Evolutionary conservation across 2,113 vertebrate genomes (phyloP).

Genomic region (Ictidomys tridecemlineatus): DNA sequence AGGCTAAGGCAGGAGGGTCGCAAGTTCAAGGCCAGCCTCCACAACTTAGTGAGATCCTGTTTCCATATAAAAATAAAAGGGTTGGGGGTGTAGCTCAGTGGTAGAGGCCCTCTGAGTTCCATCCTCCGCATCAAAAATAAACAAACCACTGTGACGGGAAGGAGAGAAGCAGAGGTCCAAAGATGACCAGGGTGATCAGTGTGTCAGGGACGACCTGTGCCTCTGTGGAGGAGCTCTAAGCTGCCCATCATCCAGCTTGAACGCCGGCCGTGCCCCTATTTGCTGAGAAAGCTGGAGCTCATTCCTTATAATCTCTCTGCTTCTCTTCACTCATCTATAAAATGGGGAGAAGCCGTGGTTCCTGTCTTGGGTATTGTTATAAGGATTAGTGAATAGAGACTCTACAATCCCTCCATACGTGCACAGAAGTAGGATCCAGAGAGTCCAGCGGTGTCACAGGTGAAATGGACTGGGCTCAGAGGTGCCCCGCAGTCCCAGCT

Average conservation of each 20-base stretch:
- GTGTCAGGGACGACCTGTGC: no score
- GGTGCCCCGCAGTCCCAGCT: background rate
- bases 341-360: background rate
- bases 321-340: background rate
- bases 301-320: background rate
- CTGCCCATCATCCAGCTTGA: background rate
- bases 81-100: no score
- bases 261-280: background rate
- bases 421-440: background rate
- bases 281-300: background rate
- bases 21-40: background rate
- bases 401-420: background rate
- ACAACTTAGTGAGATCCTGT: background rate
- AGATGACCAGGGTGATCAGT: no score
- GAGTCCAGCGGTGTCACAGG: background rate
- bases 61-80: no score
- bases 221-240: background rate
- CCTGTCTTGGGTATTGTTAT: background rate
- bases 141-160: background rate
- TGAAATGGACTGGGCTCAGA: background rate
- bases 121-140: no score
- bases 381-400: background rate
- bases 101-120: no score
- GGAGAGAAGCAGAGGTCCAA: background rate
- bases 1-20: background rate